Percentiles rank a stretch among this genome's conserved stretches.
phyloP scores from a whole-genome alignment of 2,797 vertebrate species.

The Otus scops region DNA sequence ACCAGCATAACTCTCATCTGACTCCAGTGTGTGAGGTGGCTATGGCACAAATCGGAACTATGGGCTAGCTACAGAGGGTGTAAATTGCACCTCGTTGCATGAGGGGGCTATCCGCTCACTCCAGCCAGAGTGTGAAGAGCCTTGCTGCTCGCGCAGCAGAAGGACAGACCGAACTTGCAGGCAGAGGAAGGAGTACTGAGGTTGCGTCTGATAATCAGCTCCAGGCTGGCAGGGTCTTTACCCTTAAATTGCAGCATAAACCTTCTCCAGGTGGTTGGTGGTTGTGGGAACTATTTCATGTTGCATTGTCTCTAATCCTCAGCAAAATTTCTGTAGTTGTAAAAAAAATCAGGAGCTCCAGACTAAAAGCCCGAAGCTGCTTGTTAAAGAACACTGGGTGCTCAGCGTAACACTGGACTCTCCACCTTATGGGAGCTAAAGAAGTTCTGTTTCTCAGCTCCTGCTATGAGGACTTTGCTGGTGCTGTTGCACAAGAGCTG shows the following conservation, averaged over 20 bases:
- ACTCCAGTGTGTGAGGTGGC: background rate
- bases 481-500: background rate
- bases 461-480: background rate
- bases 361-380: background rate
- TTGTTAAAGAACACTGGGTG: background rate
- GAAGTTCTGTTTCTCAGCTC: background rate
- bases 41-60: background rate
- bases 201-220: background rate
- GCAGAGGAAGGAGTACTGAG: background rate
- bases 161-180: background rate
- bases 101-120: background rate
- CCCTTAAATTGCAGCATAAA: background rate
- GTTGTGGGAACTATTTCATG: background rate
- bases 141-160: background rate
- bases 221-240: background rate
- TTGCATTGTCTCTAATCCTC: background rate
- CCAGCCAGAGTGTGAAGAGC: background rate
- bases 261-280: background rate
- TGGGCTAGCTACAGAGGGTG: background rate
- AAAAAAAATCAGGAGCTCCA: background rate
- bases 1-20: background rate
- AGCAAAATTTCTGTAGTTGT: background rate
- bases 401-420: background rate
- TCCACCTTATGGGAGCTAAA: accelerated
- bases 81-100: no score